These are phyloP conservation scores for Syngnathus acus DNA, from an alignment of 2,797 vertebrate species.

Conservation along the genomic window DNA sequence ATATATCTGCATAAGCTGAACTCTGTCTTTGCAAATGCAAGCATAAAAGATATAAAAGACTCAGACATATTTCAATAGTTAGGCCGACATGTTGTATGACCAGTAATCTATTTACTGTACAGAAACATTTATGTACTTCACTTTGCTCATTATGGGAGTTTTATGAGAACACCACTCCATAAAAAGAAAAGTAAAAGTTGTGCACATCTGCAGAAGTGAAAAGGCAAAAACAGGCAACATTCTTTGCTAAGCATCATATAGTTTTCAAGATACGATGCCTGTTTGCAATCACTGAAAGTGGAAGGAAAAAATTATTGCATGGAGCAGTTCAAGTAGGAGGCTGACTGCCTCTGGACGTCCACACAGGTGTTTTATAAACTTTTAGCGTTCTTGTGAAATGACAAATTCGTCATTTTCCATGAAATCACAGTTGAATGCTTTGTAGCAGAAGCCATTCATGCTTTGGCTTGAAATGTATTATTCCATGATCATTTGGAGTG, in stretches of 20 bases:
- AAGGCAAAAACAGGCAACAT: conserved; percentile 13
- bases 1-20: not conserved
- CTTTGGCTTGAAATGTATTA: conserved; percentile 22
- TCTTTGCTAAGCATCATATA: conserved; percentile 21
- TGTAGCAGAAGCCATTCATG: conserved; percentile 14
- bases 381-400: conserved; percentile 11
- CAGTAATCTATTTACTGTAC: conserved; percentile 1
- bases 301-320: conserved; percentile 24
- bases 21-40: not conserved
- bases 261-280: conserved; percentile 32
- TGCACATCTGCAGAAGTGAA: conserved; percentile 25
- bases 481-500: conserved; percentile 29
- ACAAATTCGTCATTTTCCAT: conserved; percentile 26
- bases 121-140: conserved; percentile 3
- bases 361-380: conserved; percentile 25
- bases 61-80: conserved; percentile 1
- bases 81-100: not conserved
- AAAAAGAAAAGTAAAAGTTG: conserved; percentile 19
- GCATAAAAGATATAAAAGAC: not conserved
- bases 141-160: conserved; percentile 5
- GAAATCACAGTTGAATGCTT: conserved; percentile 16
- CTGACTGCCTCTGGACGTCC: conserved; percentile 27
- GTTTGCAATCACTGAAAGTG: conserved; percentile 37
- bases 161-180: conserved; percentile 1
- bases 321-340: conserved; percentile 19